Conservation (phyloP, 2,113 vertebrate species). For the Brienomyrus brachyistius region DNA sequence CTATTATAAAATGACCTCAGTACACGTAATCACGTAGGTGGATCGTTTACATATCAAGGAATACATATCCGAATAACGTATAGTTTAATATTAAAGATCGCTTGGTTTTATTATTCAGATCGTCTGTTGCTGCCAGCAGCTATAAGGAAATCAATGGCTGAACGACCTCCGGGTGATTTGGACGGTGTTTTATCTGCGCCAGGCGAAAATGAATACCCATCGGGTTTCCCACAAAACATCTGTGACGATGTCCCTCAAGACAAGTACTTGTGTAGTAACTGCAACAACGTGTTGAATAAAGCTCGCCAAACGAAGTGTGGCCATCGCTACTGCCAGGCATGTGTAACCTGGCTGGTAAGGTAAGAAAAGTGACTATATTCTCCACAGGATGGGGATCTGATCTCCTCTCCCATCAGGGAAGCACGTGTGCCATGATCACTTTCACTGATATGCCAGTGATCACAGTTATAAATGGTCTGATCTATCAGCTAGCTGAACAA, state of each 20-base stretch:
- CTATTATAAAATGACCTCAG: background rate
- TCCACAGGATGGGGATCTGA: background rate
- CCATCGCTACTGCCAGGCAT: conserved; percentile 58
- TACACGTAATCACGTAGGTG: background rate
- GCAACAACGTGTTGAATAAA: conserved; percentile 56
- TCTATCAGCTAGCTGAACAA: background rate
- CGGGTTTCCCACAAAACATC: conserved; percentile 57
- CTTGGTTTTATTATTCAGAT: background rate
- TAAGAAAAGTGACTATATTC: conserved; percentile 42
- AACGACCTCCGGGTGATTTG: conserved; percentile 18
- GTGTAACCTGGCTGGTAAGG: conserved; percentile 63
- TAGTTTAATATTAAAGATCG: background rate
- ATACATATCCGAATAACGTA: background rate
- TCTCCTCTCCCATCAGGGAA: background rate
- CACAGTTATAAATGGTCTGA: background rate
- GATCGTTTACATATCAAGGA: background rate
- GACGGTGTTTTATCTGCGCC: conserved; percentile 43
- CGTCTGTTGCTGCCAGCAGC: background rate
- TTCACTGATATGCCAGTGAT: background rate
- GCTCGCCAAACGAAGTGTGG: conserved; percentile 58
- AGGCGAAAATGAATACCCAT: conserved; percentile 66
- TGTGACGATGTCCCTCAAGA: conserved; percentile 53
- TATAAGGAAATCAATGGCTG: conserved; percentile 49
- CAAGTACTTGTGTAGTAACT: conserved; percentile 62
- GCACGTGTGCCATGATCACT: background rate